phyloP scores from a whole-genome alignment of 2,888 invertebrate genomes.

The Zaprionus obscuricornis region DNA sequence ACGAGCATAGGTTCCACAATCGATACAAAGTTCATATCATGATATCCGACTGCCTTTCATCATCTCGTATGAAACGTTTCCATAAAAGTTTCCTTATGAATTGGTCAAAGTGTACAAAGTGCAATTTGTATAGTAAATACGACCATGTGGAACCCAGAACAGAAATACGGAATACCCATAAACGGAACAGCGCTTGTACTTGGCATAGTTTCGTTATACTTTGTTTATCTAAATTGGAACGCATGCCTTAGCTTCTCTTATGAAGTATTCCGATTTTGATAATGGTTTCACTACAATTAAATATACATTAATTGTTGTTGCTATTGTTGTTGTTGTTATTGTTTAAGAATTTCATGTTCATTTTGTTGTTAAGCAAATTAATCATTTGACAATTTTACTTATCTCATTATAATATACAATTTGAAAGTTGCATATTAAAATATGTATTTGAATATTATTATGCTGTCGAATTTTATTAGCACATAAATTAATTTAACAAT shows the following conservation, averaged over 20 bases:
- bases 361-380: too few species aligned
- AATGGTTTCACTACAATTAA: too few species aligned
- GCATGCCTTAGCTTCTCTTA: constrained; percentile 11
- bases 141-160: neutral
- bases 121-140: constrained; percentile 8
- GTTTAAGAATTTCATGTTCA: constrained; percentile 2
- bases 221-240: constrained; percentile 39
- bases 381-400: too few species aligned
- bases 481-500: too few species aligned
- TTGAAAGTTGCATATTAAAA: too few species aligned
- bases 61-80: neutral
- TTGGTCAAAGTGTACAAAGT: constrained; percentile 40
- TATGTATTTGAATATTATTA: too few species aligned
- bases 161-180: constrained; percentile 4
- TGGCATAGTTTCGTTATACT: constrained; percentile 45
- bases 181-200: constrained; percentile 28
- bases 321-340: neutral
- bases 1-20: constrained; percentile 14
- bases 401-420: too few species aligned
- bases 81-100: constrained; percentile 39
- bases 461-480: too few species aligned
- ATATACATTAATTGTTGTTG: neutral
- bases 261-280: constrained; percentile 15
- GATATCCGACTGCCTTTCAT: constrained; percentile 11
- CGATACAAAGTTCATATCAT: constrained; percentile 39